phyloP scores from a whole-genome alignment of 2,113 vertebrate genomes.

The Platysteira castanea region DNA sequence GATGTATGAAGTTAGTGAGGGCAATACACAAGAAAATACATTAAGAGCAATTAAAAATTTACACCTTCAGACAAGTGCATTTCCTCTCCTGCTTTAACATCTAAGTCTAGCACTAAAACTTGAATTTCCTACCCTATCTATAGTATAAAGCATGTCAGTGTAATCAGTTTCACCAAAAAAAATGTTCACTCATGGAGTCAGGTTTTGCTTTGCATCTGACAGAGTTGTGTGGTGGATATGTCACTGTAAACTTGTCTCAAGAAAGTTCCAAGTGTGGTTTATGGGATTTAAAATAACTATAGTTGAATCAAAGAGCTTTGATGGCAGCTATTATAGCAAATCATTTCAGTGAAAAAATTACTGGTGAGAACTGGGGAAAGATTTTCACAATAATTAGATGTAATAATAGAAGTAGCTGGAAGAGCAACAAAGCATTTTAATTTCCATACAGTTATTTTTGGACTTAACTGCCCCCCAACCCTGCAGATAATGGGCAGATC shows the following conservation, averaged over 20 bases:
- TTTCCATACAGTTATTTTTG: background rate
- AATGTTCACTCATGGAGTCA: background rate
- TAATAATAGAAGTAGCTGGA: background rate
- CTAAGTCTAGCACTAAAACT: background rate
- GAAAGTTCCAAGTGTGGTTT: background rate
- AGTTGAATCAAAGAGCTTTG: background rate
- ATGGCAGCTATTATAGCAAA: background rate
- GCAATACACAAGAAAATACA: background rate
- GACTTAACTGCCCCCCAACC: background rate
- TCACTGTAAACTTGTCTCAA: background rate
- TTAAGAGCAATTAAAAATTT: background rate
- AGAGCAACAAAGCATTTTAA: background rate
- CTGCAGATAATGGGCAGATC: background rate
- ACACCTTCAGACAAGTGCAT: background rate
- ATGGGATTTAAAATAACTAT: background rate
- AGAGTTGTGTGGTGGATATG: background rate
- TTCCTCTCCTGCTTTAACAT: background rate
- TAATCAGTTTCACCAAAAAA: background rate
- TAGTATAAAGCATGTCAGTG: background rate
- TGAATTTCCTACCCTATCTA: background rate
- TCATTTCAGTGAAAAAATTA: conserved; percentile 10
- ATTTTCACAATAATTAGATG: conserved; percentile 19
- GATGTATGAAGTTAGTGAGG: background rate
- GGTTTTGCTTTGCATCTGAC: background rate
- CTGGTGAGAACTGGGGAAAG: background rate